These are phyloP conservation scores for Drosophila ambigua DNA, from an alignment of 1,140 invertebrate species.

Conservation along the genomic window DNA sequence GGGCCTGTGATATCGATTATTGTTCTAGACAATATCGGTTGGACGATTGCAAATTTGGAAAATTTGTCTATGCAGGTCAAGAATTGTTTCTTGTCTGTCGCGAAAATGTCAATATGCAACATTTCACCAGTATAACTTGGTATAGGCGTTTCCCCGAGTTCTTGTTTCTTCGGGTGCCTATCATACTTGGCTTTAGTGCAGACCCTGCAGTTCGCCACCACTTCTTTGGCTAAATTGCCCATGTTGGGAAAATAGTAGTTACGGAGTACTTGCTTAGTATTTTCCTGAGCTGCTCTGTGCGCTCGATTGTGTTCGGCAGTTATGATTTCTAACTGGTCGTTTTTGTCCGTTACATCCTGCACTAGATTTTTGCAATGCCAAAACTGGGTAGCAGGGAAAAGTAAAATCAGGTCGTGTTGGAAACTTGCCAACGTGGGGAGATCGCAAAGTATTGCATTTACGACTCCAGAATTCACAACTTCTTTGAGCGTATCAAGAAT, in stretches of 20 bases:
- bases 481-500: conserved; percentile 19
- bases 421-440: conserved; percentile 8
- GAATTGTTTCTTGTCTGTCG: conserved; percentile 24
- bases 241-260: conserved; percentile 46
- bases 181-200: conserved; percentile 23
- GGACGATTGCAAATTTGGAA: conserved; percentile 32
- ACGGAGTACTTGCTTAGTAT: conserved; percentile 26
- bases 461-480: conserved; percentile 12
- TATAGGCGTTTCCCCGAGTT: conserved; percentile 22
- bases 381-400: conserved; percentile 22
- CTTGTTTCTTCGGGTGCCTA: conserved; percentile 27
- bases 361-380: conserved; percentile 28
- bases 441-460: conserved; percentile 12
- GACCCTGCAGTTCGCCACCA: conserved; percentile 31
- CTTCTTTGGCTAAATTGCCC: conserved; percentile 26
- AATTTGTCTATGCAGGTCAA: conserved; percentile 38
- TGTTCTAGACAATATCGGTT: conserved; percentile 25
- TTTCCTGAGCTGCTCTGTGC: conserved; percentile 38
- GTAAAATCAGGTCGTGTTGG: conserved; percentile 15
- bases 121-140: conserved; percentile 24
- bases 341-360: conserved; percentile 4
- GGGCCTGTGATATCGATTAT: conserved; percentile 17
- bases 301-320: conserved; percentile 16
- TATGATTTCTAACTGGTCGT: conserved; percentile 21
- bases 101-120: conserved; percentile 35